A percentile compares a stretch with the other conserved stretches of the same genome.
These are phyloP conservation scores for Apogon talboti DNA, from an alignment of 2,797 vertebrate genomes.

Conservation along the genomic window DNA sequence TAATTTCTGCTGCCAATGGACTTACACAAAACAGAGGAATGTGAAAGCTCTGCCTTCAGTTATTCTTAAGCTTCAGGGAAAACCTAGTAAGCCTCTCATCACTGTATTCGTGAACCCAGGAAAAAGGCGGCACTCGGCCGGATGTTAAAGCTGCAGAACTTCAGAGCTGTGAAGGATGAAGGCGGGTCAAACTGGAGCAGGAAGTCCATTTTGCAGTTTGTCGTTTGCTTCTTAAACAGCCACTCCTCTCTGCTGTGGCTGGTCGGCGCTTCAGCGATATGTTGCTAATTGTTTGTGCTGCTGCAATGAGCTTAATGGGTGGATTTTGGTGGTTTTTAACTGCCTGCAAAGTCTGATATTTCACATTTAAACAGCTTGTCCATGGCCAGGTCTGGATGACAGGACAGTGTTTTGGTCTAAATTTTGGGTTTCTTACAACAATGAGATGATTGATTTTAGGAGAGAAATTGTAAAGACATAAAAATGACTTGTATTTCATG, in stretches of 20 bases:
- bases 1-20: constrained; percentile 22
- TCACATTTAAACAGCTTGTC: neutral
- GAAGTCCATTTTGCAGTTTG: neutral
- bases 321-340: constrained; percentile 6
- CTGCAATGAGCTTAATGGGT: constrained; percentile 18
- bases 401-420: constrained; percentile 36
- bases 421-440: constrained; percentile 61
- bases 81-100: constrained; percentile 49
- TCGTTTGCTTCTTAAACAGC: neutral
- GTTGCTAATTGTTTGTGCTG: constrained; percentile 21
- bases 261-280: constrained; percentile 19
- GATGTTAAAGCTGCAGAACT: neutral
- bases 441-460: constrained; percentile 43
- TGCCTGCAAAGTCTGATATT: constrained; percentile 1
- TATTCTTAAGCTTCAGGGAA: constrained; percentile 65
- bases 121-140: constrained; percentile 9
- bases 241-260: constrained; percentile 24
- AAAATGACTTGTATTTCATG: constrained; percentile 40
- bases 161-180: constrained; percentile 27
- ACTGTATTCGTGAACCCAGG: constrained; percentile 12
- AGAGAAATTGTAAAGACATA: constrained; percentile 47
- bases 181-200: constrained; percentile 15
- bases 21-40: constrained; percentile 44
- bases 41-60: constrained; percentile 61
- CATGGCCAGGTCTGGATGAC: constrained; percentile 32